These are phyloP conservation scores for Protonibea diacanthus DNA, from an alignment of 2,797 vertebrate species.

Conservation along the genomic window DNA sequence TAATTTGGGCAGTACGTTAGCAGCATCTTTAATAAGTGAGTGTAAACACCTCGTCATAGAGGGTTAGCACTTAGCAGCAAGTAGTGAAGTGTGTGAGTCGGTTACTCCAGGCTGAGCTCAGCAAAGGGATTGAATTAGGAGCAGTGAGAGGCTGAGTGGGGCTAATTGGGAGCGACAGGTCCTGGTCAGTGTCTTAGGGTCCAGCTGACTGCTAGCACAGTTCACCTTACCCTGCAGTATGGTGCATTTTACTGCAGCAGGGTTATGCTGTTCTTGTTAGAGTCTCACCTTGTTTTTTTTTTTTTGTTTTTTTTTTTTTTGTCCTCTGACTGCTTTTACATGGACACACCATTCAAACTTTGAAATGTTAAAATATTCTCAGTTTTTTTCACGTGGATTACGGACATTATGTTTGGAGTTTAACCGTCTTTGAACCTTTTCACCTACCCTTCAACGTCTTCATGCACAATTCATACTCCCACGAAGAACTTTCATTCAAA, in stretches of 20 bases:
- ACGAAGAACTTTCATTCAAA: neutral
- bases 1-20: neutral
- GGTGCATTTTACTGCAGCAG: conserved; percentile 3
- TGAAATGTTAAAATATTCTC: neutral
- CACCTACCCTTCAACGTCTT: neutral
- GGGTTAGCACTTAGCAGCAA: conserved; percentile 48
- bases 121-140: conserved; percentile 75
- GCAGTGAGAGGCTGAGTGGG: conserved; percentile 56
- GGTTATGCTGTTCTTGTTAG: neutral
- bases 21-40: conserved; percentile 9
- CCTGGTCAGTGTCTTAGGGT: conserved; percentile 70
- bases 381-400: too few species aligned
- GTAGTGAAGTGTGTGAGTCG: conserved; percentile 57
- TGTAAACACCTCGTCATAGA: conserved; percentile 1
- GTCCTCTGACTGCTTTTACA: neutral
- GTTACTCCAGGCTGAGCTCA: conserved; percentile 66
- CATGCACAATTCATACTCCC: neutral
- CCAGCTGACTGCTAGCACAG: conserved; percentile 50
- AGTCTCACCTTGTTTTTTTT: neutral
- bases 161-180: conserved; percentile 78
- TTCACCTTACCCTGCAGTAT: conserved; percentile 16
- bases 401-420: neutral
- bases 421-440: neutral
- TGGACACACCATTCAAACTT: neutral
- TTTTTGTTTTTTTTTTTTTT: neutral